A percentile compares a stretch with the other conserved stretches of the same genome.
Evolutionary conservation across 1,140 invertebrate species (phyloP).

Genomic region (Conus betulinus): DNA sequence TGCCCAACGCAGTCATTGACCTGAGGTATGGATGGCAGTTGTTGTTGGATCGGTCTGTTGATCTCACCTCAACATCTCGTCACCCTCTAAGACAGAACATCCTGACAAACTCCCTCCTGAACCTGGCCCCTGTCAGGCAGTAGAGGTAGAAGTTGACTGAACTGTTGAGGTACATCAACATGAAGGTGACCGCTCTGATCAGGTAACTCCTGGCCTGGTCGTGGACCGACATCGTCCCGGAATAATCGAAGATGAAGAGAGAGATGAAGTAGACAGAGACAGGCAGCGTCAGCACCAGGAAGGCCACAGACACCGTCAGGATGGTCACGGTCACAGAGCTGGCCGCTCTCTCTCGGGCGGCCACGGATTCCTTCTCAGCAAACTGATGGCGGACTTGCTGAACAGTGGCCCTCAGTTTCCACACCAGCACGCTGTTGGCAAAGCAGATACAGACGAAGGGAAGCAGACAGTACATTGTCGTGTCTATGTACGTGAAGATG

Average conservation of each 20-base stretch:
- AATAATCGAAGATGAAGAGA: background rate
- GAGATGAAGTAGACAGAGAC: background rate
- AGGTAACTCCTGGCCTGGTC: no score
- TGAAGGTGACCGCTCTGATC: no score
- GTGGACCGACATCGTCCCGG: no score
- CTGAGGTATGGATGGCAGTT: no score
- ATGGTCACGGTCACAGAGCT: slow-evolving; percentile 1
- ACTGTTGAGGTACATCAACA: no score
- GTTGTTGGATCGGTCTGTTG: no score
- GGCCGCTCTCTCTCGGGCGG: background rate
- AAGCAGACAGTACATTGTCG: background rate
- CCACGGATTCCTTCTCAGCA: background rate
- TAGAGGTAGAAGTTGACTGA: no score
- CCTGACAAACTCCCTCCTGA: no score
- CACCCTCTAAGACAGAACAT: no score
- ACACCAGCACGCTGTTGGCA: background rate
- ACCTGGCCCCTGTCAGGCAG: no score
- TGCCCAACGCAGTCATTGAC: no score
- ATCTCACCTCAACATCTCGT: no score
- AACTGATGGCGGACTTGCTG: background rate
- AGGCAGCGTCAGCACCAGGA: background rate
- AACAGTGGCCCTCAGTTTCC: background rate
- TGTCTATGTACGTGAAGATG: background rate
- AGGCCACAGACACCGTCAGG: background rate
- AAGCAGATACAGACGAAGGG: background rate